These are phyloP conservation scores for Drosophila kurseongensis DNA, from an alignment of 1,140 invertebrate species.

Conservation along the genomic window DNA sequence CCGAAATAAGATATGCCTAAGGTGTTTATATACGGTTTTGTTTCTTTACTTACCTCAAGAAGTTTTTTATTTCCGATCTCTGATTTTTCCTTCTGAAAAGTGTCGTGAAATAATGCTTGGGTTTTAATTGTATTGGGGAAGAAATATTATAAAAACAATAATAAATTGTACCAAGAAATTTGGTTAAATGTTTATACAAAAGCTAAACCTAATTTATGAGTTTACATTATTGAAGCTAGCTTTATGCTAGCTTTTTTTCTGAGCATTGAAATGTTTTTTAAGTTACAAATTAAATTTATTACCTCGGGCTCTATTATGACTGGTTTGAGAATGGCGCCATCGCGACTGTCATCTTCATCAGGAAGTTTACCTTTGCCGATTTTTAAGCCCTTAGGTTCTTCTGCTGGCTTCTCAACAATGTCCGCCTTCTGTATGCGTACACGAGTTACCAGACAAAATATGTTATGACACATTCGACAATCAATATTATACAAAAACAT, in stretches of 20 bases:
- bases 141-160: background rate
- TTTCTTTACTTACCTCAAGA: constrained; percentile 37
- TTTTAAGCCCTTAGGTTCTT: constrained; percentile 62
- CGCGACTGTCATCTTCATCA: constrained; percentile 59
- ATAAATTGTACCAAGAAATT: background rate
- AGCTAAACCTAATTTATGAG: too few relatives aligned
- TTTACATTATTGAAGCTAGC: too few relatives aligned
- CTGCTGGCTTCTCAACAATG: constrained; percentile 29
- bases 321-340: constrained; percentile 67
- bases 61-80: constrained; percentile 9
- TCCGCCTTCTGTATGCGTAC: constrained; percentile 56
- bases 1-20: background rate
- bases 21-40: background rate
- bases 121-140: constrained; percentile 9
- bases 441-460: background rate
- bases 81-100: constrained; percentile 33
- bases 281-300: background rate
- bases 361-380: constrained; percentile 80
- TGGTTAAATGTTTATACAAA: too few relatives aligned
- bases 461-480: background rate
- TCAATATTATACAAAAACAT: background rate
- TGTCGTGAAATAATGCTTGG: background rate
- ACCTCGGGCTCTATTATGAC: constrained; percentile 83
- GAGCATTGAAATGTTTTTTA: background rate
- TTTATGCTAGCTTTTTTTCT: too few relatives aligned